Evolutionary conservation across 1,140 invertebrate genomes (phyloP).

Genomic region (Nomia melanderi): DNA sequence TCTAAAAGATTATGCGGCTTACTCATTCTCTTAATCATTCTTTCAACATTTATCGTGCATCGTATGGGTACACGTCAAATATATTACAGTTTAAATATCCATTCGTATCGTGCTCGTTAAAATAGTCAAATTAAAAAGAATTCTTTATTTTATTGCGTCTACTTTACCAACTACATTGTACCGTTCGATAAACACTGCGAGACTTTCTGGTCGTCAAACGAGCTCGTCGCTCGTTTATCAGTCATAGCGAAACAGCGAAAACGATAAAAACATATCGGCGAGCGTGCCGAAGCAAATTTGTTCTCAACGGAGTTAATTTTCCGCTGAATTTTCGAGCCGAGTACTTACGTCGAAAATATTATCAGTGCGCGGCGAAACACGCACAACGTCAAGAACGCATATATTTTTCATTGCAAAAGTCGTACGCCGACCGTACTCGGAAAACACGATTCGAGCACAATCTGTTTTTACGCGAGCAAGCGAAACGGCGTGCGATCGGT

Average conservation of each 20-base stretch:
- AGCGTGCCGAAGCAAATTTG: background rate
- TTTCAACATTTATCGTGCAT: too few relatives aligned
- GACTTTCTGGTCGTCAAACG: conserved; percentile 1
- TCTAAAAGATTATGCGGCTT: too few relatives aligned
- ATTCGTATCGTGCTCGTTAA: too few relatives aligned
- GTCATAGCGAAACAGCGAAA: background rate
- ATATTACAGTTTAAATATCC: too few relatives aligned
- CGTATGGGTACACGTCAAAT: too few relatives aligned
- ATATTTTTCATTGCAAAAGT: too few relatives aligned
- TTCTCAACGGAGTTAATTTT: background rate
- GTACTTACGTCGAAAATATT: background rate
- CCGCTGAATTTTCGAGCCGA: background rate
- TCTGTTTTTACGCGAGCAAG: background rate
- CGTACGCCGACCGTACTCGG: too few relatives aligned
- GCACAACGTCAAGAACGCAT: too few relatives aligned
- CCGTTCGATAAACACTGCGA: conserved; percentile 2
- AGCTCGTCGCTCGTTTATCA: conserved; percentile 27
- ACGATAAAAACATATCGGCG: conserved; percentile 10
- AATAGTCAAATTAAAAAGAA: too few relatives aligned
- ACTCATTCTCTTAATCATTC: too few relatives aligned
- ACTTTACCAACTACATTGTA: background rate
- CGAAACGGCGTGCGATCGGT: background rate
- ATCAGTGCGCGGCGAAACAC: background rate
- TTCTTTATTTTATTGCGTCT: background rate
- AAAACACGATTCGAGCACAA: background rate